Conservation (phyloP, 2,888 invertebrate genomes). For the Dorcus parallelipipedus region DNA sequence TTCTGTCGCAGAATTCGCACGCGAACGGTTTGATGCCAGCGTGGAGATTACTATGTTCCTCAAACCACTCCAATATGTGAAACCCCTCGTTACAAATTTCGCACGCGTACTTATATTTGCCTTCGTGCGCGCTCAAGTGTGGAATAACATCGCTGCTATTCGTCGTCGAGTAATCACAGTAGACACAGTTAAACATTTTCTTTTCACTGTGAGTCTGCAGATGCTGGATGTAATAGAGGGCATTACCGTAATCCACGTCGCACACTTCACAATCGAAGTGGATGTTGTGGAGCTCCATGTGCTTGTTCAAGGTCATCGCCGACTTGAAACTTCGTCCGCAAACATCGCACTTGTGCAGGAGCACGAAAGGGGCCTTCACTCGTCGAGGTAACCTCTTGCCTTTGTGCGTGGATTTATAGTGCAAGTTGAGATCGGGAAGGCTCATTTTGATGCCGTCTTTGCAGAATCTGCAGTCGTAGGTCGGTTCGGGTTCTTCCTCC, state of each 20-base stretch:
- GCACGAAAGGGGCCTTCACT: slow-evolving; percentile 28
- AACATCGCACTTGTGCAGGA: slow-evolving; percentile 36
- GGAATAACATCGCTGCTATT: slow-evolving; percentile 40
- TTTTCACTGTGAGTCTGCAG: slow-evolving; percentile 39
- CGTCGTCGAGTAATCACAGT: slow-evolving; percentile 41
- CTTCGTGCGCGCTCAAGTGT: slow-evolving; percentile 49
- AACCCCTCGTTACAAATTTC: slow-evolving; percentile 49
- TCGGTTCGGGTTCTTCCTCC: not conserved
- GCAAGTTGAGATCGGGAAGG: slow-evolving; percentile 10
- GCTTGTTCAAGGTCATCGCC: slow-evolving; percentile 39
- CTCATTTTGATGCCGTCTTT: slow-evolving; percentile 1
- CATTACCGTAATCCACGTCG: slow-evolving; percentile 41
- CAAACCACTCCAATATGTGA: slow-evolving; percentile 45
- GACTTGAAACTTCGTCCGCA: slow-evolving; percentile 36
- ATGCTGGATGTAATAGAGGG: slow-evolving; percentile 43
- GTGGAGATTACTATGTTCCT: slow-evolving; percentile 38
- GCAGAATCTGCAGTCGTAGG: slow-evolving; percentile 11
- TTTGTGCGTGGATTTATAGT: slow-evolving; percentile 27
- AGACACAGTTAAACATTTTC: slow-evolving; percentile 41
- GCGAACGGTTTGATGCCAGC: slow-evolving; percentile 37
- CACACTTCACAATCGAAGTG: slow-evolving; percentile 44
- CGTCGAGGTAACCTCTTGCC: slow-evolving; percentile 33
- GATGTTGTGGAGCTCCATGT: slow-evolving; percentile 44
- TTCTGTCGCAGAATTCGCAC: slow-evolving; percentile 37
- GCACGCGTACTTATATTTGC: slow-evolving; percentile 50